Conservation (phyloP, 2,888 invertebrate genomes). For the Leucophenga maculata region DNA sequence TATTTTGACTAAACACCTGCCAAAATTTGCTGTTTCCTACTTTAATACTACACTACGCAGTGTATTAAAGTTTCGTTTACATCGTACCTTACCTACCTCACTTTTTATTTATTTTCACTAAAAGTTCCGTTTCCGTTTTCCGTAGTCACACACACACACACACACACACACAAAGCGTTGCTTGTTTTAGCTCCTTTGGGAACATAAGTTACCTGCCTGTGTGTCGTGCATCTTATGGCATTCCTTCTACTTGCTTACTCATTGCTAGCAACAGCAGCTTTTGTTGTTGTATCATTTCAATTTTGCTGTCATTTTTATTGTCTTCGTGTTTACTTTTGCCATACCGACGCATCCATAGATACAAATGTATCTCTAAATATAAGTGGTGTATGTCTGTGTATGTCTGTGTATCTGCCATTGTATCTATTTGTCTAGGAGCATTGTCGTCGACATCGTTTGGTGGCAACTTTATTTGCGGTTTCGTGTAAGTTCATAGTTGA, state of each 20-base stretch:
- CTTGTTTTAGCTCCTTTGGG: not conserved
- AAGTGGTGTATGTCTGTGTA: too few species aligned
- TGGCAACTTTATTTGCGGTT: constrained; percentile 56
- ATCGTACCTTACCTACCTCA: too few species aligned
- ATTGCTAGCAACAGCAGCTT: not conserved
- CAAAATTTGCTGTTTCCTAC: too few species aligned
- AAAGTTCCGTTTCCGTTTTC: too few species aligned
- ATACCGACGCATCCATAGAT: not conserved
- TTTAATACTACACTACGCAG: too few species aligned
- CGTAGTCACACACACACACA: too few species aligned
- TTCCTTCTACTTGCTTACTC: not conserved
- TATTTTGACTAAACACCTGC: too few species aligned
- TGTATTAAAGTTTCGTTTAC: too few species aligned
- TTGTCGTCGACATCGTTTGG: constrained; percentile 1
- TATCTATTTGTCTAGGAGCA: not conserved
- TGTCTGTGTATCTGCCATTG: too few species aligned
- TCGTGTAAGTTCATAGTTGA: constrained; percentile 28
- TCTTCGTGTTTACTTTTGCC: constrained; percentile 16
- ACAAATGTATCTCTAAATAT: too few species aligned
- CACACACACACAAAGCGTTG: too few species aligned
- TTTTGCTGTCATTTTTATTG: constrained; percentile 18
- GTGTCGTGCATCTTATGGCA: not conserved
- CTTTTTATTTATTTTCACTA: too few species aligned
- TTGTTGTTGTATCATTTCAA: constrained; percentile 21
- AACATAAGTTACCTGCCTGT: constrained; percentile 13